A percentile compares a stretch with the other conserved stretches of the same genome.
These are phyloP conservation scores for Poeciliopsis prolifica DNA, from an alignment of 2,113 vertebrate genomes.

Conservation along the genomic window DNA sequence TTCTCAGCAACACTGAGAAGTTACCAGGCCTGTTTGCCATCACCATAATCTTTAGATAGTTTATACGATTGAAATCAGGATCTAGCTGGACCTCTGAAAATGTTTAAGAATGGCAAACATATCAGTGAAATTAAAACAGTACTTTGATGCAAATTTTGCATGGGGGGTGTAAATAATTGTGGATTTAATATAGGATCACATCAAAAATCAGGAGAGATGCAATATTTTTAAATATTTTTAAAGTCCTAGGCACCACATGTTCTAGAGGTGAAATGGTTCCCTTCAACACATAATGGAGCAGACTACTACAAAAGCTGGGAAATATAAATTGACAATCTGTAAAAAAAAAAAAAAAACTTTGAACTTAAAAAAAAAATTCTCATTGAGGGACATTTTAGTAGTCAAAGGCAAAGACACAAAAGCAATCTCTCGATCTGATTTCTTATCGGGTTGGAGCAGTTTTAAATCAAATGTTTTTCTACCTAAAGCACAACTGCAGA, in stretches of 20 bases:
- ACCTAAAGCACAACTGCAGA: background rate
- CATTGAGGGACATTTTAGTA: background rate
- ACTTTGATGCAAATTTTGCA: background rate
- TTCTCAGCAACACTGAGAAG: no score
- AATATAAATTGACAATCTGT: no score
- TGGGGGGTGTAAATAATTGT: background rate
- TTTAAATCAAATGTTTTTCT: background rate
- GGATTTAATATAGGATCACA: no score
- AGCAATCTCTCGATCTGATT: background rate
- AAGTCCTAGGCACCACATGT: background rate
- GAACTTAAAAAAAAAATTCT: no score
- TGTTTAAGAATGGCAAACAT: background rate
- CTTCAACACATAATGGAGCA: background rate
- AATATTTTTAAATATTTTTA: no score
- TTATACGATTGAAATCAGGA: background rate
- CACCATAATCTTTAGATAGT: background rate
- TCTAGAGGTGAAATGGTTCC: background rate
- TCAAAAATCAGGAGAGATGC: no score
- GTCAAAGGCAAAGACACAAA: background rate
- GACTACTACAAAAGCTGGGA: no score
- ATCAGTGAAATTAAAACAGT: background rate
- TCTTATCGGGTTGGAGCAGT: background rate
- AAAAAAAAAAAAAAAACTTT: no score
- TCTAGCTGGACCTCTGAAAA: background rate
- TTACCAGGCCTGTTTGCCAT: no score